Evolutionary conservation across 2,113 vertebrate genomes (phyloP), one percentile per base, ranked within the genome.

Genomic region (Epinephelus lanceolatus): DNA sequence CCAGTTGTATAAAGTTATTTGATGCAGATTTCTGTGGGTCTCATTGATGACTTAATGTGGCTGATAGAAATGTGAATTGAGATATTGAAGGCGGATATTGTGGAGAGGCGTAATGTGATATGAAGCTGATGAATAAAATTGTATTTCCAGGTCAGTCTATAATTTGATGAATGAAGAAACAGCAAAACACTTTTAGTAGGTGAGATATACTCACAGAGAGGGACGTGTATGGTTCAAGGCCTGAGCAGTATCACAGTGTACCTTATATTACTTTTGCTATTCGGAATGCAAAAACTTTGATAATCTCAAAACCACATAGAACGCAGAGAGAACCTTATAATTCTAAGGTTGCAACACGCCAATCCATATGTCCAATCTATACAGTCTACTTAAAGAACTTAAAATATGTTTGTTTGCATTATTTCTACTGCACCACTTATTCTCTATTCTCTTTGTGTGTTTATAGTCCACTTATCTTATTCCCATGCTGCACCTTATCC

Each of bases 401-500:
- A 25, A 27, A 14, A 67, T 52, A 47, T 49, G 9, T n/a, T 68
- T 52, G 10, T n/a, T 33, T 37, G 25, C 15, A 56, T 52, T 33
- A 30, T 14, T 40, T 49, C 37, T 40, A 30, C 23, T 51, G 19
- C 4, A 11, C 17, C 33, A 14, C 70, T 62, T 59, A 5, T 42
- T 73, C 21, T 49, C 40, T 57, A 62, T 82, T 83, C 61, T 81
- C 15, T 61, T 23, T 69, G 61, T 79, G 74, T 30, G 51, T 59
- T 33, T 60, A 27, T 25, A 23, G 63, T 59, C 51, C 53, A 75
- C 77, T 89, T 81, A 85, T 87, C 82, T 77, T 76, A 85, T 90
- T 90, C 75, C 60, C 65, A 71, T 87, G 73, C 85, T 75, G 80
- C 55, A 75, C 81, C 85, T 67, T 62, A 81, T 81, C 86, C 87